Conservation (phyloP, 2,113 vertebrate species). For the Rhinichthys klamathensis region DNA sequence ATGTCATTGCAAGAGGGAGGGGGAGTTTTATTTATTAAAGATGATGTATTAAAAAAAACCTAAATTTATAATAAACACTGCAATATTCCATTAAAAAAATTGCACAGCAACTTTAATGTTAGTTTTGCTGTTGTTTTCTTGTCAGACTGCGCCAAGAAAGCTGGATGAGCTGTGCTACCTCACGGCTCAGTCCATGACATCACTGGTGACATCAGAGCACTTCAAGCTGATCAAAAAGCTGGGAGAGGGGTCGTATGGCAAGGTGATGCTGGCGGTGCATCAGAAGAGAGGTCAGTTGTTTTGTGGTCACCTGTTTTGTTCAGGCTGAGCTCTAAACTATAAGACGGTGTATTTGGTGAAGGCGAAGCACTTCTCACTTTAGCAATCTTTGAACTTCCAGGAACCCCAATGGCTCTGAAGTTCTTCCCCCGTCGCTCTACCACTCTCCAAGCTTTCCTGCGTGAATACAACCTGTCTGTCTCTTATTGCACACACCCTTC, state of each 20-base stretch:
- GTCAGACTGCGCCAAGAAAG: slow-evolving; percentile 68
- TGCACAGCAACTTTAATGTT: neutral
- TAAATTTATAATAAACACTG: no score
- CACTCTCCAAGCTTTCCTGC: slow-evolving; percentile 80
- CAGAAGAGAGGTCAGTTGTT: slow-evolving; percentile 77
- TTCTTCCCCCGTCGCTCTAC: slow-evolving; percentile 80
- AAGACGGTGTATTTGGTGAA: neutral
- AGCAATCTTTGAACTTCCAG: slow-evolving; percentile 65
- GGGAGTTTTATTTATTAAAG: no score
- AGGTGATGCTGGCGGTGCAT: slow-evolving; percentile 86
- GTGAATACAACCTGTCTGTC: slow-evolving; percentile 88
- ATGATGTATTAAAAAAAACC: no score
- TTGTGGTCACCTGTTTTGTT: neutral
- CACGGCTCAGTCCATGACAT: slow-evolving; percentile 76
- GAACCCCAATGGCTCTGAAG: slow-evolving; percentile 87
- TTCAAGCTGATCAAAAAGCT: slow-evolving; percentile 83
- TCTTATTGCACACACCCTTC: slow-evolving; percentile 85
- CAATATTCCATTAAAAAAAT: no score
- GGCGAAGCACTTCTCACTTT: neutral
- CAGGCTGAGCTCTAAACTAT: neutral
- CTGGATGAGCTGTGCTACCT: slow-evolving; percentile 84
- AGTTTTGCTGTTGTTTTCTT: slow-evolving; percentile 44
- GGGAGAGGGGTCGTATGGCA: slow-evolving; percentile 87
- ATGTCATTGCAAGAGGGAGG: no score
- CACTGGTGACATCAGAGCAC: slow-evolving; percentile 77